phyloP scores from a whole-genome alignment of 1,140 invertebrate species.

The Matsumurasca onukii region DNA sequence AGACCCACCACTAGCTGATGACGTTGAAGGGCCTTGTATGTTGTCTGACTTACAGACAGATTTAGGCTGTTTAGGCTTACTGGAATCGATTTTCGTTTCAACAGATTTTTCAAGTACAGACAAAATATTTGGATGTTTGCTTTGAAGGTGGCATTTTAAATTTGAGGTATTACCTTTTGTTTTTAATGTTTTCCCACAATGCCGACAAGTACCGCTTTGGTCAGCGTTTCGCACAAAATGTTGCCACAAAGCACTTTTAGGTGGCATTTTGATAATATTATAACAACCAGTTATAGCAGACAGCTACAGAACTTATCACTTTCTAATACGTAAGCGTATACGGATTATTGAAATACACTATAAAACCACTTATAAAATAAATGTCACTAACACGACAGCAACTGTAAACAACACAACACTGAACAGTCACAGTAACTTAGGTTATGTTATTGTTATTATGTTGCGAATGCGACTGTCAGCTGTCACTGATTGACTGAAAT shows the following conservation, averaged over 20 bases:
- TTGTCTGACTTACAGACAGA: not conserved
- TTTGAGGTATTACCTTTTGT: conserved; percentile 30
- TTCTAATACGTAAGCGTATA: conserved; percentile 15
- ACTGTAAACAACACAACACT: conserved; percentile 13
- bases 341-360: not conserved
- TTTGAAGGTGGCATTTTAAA: conserved; percentile 28
- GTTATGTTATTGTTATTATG: not conserved
- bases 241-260: conserved; percentile 25
- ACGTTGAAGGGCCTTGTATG: conserved; percentile 15
- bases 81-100: conserved; percentile 22
- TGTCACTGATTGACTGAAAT: too few relatives aligned
- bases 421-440: conserved; percentile 5
- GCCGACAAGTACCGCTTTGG: conserved; percentile 22
- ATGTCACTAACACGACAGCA: conserved; percentile 13
- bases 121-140: conserved; percentile 29
- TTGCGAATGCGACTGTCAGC: conserved; percentile 12
- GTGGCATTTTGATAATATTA: conserved; percentile 21
- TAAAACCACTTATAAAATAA: not conserved
- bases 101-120: conserved; percentile 22
- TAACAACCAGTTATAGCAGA: conserved; percentile 1
- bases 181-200: conserved; percentile 29
- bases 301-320: conserved; percentile 16
- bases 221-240: conserved; percentile 24
- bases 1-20: conserved; percentile 1
- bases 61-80: conserved; percentile 19